Base-by-base conservation (phyloP, 2,888 invertebrate species). In the Zeuzera pyrina region DNA sequence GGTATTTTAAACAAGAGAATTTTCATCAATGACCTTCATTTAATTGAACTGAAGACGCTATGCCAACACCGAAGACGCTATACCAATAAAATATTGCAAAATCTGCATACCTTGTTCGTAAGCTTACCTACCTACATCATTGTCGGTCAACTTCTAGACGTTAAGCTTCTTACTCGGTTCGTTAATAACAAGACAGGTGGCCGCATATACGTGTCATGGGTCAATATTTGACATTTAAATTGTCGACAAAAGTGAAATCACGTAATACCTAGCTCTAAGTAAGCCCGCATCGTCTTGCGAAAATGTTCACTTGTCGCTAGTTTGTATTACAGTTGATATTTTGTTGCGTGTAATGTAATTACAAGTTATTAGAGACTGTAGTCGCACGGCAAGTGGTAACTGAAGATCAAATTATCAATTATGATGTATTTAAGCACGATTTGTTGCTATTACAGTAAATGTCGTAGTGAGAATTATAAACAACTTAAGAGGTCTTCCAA, bases 211-310 rank as follows among this genome's bases (percentile, higher is more conserved):
- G 42, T 63, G 67, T 65, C 71, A 65, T 57, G 59, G 78, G 79
- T 81, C 76, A 79, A 63, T 64, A 66, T 77, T 71, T 78, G 77
- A 66, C 78, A 79, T 81, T 83, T 77, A 54, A 59, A 55, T 47
- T 47, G 47, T 52, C 39, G 47, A 52, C 51, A 55, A 52, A 58
- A 59, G 56, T 58, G 38, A 49, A 54, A 60, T 76, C 67, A 70
- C 49, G 62, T 68, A 71, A 73, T 45, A n/a, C 19, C 25, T 36
- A 35, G 39, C 47, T 43, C 49, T 45, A 38, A 38, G 49, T 48
- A 41, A 15, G 30, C 23, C 26, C 27, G 31, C 23, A 22, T 11
- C 19, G 30, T 41, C 38, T 72, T 70, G 54, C 65, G 58, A 69
- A 73, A 74, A 51, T 45, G 47, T 45, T 45, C 31, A 60, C 55